These are phyloP conservation scores for Drosophila cognata DNA, from an alignment of 2,888 invertebrate genomes.

Conservation along the genomic window DNA sequence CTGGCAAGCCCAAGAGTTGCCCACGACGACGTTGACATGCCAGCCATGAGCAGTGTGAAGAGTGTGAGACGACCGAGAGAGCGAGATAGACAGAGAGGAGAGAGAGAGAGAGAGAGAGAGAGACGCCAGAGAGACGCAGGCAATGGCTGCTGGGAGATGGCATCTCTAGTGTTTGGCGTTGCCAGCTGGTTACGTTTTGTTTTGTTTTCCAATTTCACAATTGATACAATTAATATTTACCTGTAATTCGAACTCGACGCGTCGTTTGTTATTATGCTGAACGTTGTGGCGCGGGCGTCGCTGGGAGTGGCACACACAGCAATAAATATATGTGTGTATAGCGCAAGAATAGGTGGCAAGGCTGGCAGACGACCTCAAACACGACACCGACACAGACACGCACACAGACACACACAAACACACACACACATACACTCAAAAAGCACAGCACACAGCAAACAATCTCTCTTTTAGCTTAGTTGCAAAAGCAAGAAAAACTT, in stretches of 20 bases:
- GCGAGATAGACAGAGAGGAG: background rate
- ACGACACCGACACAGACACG: conserved; percentile 35
- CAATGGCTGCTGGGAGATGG: conserved; percentile 27
- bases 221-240: conserved; percentile 49
- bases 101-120: background rate
- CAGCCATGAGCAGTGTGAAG: conserved; percentile 10
- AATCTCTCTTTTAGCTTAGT: conserved; percentile 41
- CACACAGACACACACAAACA: conserved; percentile 13
- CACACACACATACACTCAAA: conserved; percentile 1
- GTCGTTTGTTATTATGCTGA: conserved; percentile 19
- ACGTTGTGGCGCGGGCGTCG: conserved; percentile 19
- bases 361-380: conserved; percentile 61
- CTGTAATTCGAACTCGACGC: conserved; percentile 30
- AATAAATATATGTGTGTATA: conserved; percentile 17
- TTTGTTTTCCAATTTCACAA: background rate
- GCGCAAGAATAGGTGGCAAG: conserved; percentile 53
- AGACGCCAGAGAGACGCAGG: conserved; percentile 1
- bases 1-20: conserved; percentile 58
- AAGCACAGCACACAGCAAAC: conserved; percentile 27
- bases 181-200: conserved; percentile 35
- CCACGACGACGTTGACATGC: conserved; percentile 42
- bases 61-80: conserved; percentile 12
- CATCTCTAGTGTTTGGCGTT: conserved; percentile 36
- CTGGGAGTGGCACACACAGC: conserved; percentile 46
- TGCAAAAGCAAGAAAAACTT: conserved; percentile 41